Percentiles rank a stretch among this genome's conserved stretches.
phyloP scores from a whole-genome alignment of 2,113 vertebrate genomes.

The Phoxinus phoxinus region DNA sequence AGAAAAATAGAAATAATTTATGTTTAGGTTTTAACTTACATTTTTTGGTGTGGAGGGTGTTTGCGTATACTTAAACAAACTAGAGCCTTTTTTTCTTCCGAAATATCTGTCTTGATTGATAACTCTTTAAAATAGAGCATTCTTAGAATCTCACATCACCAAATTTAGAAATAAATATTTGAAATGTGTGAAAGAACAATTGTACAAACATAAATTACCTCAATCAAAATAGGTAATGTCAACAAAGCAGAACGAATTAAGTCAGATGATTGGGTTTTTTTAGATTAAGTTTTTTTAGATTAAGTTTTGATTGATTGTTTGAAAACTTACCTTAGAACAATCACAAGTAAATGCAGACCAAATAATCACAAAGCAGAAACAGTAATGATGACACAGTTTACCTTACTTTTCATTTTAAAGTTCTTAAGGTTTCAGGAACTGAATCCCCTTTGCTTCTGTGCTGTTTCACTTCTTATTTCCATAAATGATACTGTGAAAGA shows the following conservation, averaged over 20 bases:
- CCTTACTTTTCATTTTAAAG: not conserved
- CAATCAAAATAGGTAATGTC: not conserved
- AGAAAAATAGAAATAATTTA: not conserved
- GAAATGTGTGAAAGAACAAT: not conserved
- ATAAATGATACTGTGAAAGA: not conserved
- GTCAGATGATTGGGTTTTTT: not conserved
- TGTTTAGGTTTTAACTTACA: not conserved
- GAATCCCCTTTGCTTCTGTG: not conserved
- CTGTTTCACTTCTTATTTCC: not conserved
- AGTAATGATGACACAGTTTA: not conserved
- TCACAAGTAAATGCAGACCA: not conserved
- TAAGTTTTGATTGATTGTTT: not conserved
- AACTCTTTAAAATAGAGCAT: not conserved
- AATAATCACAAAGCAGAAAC: not conserved
- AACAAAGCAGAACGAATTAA: not conserved
- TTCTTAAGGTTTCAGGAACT: not conserved
- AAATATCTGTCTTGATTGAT: not conserved
- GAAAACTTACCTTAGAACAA: constrained; percentile 1
- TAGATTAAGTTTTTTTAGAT: not conserved
- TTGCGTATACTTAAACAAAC: not conserved
- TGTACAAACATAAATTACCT: not conserved
- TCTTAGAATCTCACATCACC: not conserved
- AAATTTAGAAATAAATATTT: not conserved
- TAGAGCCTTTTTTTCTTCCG: not conserved
- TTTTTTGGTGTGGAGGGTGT: not conserved